Conservation (phyloP, 1,140 invertebrate genomes). For the Trichogramma pretiosum region DNA sequence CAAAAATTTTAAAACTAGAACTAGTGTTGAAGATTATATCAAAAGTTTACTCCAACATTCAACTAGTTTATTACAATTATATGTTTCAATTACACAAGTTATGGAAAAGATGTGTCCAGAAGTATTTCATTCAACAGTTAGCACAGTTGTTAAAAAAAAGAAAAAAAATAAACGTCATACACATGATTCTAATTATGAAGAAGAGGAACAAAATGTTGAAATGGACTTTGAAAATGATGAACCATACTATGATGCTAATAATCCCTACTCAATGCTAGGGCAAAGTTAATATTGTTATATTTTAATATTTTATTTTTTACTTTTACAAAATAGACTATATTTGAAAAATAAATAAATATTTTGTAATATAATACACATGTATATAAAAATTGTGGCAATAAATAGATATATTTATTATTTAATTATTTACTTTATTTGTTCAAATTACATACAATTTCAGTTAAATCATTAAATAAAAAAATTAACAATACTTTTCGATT, state of each 20-base stretch:
- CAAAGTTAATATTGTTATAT: no score
- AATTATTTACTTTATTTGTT: not conserved
- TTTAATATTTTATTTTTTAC: no score
- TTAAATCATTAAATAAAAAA: no score
- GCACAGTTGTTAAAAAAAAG: constrained; percentile 8
- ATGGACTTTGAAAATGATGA: constrained; percentile 12
- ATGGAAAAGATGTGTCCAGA: constrained; percentile 16
- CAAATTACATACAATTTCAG: no score
- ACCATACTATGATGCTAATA: constrained; percentile 26
- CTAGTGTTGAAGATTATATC: constrained; percentile 47
- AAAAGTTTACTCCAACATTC: constrained; percentile 44
- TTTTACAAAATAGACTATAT: no score
- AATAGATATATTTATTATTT: not conserved
- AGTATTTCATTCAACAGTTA: constrained; percentile 4
- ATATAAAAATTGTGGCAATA: not conserved
- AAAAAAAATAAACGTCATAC: constrained; percentile 14
- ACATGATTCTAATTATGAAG: not conserved
- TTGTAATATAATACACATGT: constrained; percentile 1
- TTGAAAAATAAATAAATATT: no score
- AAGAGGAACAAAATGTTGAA: constrained; percentile 7
- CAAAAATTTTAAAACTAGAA: constrained; percentile 47
- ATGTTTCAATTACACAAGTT: constrained; percentile 30
- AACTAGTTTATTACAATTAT: constrained; percentile 41
- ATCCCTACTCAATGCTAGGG: constrained; percentile 20
- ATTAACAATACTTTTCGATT: no score